These are phyloP conservation scores for Acleris sparsana DNA, from an alignment of 2,888 invertebrate species.

Conservation along the genomic window DNA sequence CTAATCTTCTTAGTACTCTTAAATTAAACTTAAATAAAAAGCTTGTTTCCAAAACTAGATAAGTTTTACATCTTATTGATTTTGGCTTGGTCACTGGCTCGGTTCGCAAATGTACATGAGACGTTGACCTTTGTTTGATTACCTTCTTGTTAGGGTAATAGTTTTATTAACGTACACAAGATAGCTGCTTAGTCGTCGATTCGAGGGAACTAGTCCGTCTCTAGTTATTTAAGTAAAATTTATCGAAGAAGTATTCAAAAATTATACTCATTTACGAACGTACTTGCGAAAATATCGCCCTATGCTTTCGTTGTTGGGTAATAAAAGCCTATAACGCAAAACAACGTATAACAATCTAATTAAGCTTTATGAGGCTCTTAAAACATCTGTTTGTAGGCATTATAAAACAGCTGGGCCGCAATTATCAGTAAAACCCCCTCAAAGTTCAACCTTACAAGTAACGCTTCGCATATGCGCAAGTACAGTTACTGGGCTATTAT, in stretches of 20 bases:
- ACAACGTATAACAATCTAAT: constrained; percentile 20
- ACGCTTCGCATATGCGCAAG: constrained; percentile 17
- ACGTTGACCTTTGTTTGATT: too few relatives aligned
- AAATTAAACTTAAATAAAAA: too few relatives aligned
- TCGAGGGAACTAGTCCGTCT: too few relatives aligned
- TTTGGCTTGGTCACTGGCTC: too few relatives aligned
- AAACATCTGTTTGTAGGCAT: constrained; percentile 21
- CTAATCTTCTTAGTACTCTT: too few relatives aligned
- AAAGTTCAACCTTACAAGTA: constrained; percentile 13
- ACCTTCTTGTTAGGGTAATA: too few relatives aligned
- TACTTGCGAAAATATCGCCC: not conserved
- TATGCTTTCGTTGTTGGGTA: not conserved
- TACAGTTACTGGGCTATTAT: constrained; percentile 17
- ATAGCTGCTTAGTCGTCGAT: too few relatives aligned
- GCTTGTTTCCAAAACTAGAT: too few relatives aligned
- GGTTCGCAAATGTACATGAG: too few relatives aligned
- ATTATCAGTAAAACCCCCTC: constrained; percentile 18
- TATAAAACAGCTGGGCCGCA: constrained; percentile 21
- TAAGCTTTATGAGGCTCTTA: constrained; percentile 23
- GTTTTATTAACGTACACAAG: too few relatives aligned
- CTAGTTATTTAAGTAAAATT: too few relatives aligned
- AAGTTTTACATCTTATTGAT: too few relatives aligned
- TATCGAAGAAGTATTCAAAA: not conserved
- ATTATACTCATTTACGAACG: not conserved
- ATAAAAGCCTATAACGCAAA: not conserved